Base-by-base conservation (phyloP, 2,113 vertebrate species). In the Oriolus oriolus region DNA sequence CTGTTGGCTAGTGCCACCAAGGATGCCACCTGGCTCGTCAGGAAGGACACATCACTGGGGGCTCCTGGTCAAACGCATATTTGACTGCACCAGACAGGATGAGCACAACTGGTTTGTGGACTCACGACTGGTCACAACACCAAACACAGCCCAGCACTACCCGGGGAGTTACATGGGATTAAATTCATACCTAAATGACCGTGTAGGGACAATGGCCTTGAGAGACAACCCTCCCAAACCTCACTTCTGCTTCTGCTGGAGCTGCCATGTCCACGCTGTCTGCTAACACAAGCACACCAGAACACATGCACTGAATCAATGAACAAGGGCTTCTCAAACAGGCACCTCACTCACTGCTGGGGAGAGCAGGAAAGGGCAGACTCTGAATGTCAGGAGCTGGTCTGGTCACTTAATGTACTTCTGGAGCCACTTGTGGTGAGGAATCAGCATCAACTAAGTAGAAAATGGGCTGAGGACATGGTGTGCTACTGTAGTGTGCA, bases 221-320 rank as follows among this genome's bases (percentile, higher is more conserved):
- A 75, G 26, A 42, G 11, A 66, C 3, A 33, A 23, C 21, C 11
- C n/a, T 33, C 11, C 33, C 73, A 91, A 56, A 42, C n/a, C 24
- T 39, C 65, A 27, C 10, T 28, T 9, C 39, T 86, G 33, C 35
- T 79, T 79, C 35, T 64, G 9, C 33, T 52, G 52, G 10, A 31
- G 24, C n/a, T 79, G 37, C 24, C 35, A 2, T 0, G 2, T 35
- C 35, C 15, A 0, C 10, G 11, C 13, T 9, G 33, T 53, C 16
- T n/a, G 2, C 19, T 26, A 19, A 31, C n/a, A 37, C 15, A 41
- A 59, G 15, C 24, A 27, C 45, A 44, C 5, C 28, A 30, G 37
- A 59, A 42, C 13, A 16, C 0, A 0, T 16, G 13, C 50, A n/a
- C 16, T 52, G 39, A 54, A 87, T 4, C 37, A 37, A 7, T 22